These are phyloP conservation scores for Sinotaia quadrata DNA, from an alignment of 2,888 invertebrate genomes.

Conservation along the genomic window DNA sequence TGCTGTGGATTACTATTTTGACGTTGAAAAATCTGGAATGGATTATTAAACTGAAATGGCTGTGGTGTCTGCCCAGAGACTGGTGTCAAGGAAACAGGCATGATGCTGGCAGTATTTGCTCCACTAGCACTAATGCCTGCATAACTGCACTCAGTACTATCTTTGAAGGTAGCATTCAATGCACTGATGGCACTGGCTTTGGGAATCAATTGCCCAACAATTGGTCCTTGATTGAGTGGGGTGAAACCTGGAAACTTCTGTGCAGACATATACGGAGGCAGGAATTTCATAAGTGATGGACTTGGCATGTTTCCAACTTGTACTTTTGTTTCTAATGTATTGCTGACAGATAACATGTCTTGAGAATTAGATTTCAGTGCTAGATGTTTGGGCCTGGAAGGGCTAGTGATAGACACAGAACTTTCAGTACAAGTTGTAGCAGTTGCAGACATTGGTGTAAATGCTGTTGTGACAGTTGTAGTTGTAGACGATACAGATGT, in stretches of 20 bases:
- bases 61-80: slow-evolving; percentile 23
- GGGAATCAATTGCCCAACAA: slow-evolving; percentile 57
- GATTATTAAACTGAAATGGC: slow-evolving; percentile 63
- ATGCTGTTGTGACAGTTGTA: not conserved
- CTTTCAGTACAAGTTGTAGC: not conserved
- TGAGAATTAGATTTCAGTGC: slow-evolving; percentile 9
- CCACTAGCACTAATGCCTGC: not conserved
- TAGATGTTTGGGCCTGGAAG: slow-evolving; percentile 32
- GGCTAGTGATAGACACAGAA: not conserved
- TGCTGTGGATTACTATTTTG: not conserved
- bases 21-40: slow-evolving; percentile 43
- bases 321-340: slow-evolving; percentile 11
- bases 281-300: slow-evolving; percentile 39
- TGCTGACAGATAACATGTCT: not conserved
- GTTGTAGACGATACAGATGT: not conserved
- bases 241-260: slow-evolving; percentile 24
- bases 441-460: not conserved
- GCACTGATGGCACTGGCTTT: slow-evolving; percentile 31
- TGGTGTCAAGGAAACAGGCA: slow-evolving; percentile 1
- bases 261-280: slow-evolving; percentile 41
- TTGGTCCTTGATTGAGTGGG: slow-evolving; percentile 47
- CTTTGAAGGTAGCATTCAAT: not conserved
- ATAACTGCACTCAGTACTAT: not conserved
- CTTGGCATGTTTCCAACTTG: slow-evolving; percentile 31
- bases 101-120: not conserved